Evolutionary conservation across 2,797 vertebrate genomes (phyloP).

Genomic region (Nasua narica): DNA sequence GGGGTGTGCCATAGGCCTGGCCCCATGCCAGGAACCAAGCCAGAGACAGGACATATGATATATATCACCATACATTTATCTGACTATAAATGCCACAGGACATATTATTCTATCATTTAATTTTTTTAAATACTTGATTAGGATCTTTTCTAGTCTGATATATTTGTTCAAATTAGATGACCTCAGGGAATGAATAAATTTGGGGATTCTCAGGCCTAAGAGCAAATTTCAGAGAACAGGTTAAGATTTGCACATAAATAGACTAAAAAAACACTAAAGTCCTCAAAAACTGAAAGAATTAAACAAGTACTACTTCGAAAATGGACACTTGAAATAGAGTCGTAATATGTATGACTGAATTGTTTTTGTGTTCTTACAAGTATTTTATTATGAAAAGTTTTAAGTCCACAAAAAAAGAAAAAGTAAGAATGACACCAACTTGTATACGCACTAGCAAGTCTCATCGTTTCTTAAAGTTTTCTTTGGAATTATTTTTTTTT

Average conservation of each 20-base stretch:
- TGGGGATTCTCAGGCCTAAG: neutral
- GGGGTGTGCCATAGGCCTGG: neutral
- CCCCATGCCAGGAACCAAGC: neutral
- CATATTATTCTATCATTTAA: neutral
- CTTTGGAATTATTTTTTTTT: too few species aligned
- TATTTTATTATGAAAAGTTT: neutral
- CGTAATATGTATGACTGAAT: neutral
- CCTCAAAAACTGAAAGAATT: neutral
- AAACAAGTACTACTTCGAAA: neutral
- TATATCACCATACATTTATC: neutral
- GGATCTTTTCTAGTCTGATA: neutral
- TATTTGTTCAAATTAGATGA: neutral
- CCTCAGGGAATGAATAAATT: neutral
- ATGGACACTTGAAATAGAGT: neutral
- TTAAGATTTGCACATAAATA: neutral
- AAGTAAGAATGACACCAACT: neutral
- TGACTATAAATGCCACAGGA: neutral
- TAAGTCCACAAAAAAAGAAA: neutral
- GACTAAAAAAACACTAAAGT: neutral
- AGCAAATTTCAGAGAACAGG: neutral
- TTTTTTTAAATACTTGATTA: neutral
- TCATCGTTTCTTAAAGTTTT: neutral
- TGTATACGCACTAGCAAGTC: neutral
- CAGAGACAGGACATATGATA: too few species aligned
- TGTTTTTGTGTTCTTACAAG: neutral